phyloP scores from a whole-genome alignment of 2,113 vertebrate genomes.

The Dissostichus mawsoni region DNA sequence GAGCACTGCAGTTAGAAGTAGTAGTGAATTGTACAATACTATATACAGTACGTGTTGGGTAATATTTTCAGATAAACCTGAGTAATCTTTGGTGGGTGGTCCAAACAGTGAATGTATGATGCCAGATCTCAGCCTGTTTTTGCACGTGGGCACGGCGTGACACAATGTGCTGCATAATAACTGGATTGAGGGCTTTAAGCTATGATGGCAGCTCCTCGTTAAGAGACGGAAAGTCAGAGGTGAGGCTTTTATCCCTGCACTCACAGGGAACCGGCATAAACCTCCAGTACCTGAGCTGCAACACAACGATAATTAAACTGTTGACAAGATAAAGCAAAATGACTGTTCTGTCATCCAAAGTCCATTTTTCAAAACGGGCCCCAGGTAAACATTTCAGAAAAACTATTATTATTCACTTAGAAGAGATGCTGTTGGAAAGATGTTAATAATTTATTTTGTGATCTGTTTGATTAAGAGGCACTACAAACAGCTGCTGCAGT shows the following conservation, averaged over 20 bases:
- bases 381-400: not conserved
- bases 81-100: not conserved
- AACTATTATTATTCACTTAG: not conserved
- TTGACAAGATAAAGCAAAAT: not conserved
- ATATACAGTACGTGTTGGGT: too few relatives aligned
- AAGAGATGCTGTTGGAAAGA: not conserved
- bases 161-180: conserved; percentile 60
- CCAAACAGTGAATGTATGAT: not conserved
- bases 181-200: conserved; percentile 73
- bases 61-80: not conserved
- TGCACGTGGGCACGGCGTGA: not conserved
- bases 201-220: conserved; percentile 27
- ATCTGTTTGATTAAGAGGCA: not conserved
- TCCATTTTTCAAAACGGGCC: not conserved
- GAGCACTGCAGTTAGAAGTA: not conserved
- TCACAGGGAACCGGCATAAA: not conserved
- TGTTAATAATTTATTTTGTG: not conserved
- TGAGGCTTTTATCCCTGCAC: conserved; percentile 24
- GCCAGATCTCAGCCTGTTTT: not conserved
- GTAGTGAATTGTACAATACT: not conserved
- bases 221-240: conserved; percentile 18
- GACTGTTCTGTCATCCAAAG: not conserved
- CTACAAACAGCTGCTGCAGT: not conserved
- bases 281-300: not conserved
- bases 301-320: not conserved